Conservation (phyloP, 2,888 invertebrate genomes). For the Cyrtodaria siliqua region DNA sequence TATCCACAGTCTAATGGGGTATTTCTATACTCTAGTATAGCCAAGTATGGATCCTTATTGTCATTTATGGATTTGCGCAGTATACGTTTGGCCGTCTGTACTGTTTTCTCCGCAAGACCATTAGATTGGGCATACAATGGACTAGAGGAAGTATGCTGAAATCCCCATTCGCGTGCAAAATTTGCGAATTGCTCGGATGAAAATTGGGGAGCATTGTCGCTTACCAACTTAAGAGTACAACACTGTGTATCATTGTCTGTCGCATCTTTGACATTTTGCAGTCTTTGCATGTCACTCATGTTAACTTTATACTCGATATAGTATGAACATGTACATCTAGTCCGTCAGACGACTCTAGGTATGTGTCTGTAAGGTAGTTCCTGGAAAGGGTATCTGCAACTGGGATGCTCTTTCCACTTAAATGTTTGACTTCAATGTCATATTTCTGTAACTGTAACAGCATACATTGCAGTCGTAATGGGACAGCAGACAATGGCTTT, state of each 20-base stretch:
- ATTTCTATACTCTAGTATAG: slow-evolving; percentile 38
- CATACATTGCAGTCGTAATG: no score
- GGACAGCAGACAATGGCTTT: no score
- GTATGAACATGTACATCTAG: slow-evolving; percentile 12
- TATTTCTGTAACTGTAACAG: no score
- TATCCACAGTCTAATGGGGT: no score
- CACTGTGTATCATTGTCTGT: not conserved
- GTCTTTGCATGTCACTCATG: no score
- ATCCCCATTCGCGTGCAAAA: slow-evolving; percentile 53
- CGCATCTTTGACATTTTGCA: no score
- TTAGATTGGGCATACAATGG: slow-evolving; percentile 52
- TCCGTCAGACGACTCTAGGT: slow-evolving; percentile 15
- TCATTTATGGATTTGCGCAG: slow-evolving; percentile 40
- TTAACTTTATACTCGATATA: not conserved
- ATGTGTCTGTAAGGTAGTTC: slow-evolving; percentile 29
- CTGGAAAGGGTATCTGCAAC: slow-evolving; percentile 53
- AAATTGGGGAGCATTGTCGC: slow-evolving; percentile 57
- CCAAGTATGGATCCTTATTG: no score
- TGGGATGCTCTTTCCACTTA: slow-evolving; percentile 43
- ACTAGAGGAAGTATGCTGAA: slow-evolving; percentile 40
- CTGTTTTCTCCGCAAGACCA: slow-evolving; percentile 46
- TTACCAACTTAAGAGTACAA: slow-evolving; percentile 13
- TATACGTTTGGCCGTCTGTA: slow-evolving; percentile 49
- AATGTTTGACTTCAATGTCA: no score
- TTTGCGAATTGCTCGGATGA: slow-evolving; percentile 32